Evolutionary conservation across 2,113 vertebrate species (phyloP).

Genomic region (Pongo abelii): DNA sequence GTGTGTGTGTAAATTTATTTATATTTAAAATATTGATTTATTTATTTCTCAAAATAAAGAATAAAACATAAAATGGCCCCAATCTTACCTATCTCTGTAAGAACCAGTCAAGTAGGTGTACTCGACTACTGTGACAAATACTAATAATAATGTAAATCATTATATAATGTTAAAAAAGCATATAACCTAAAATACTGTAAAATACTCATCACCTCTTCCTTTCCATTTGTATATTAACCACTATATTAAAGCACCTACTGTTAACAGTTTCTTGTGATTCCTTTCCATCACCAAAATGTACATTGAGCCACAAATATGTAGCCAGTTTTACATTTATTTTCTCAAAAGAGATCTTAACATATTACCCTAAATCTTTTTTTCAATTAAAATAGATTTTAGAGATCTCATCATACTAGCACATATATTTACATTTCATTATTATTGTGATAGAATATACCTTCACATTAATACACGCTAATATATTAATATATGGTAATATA

Average conservation of each 20-base stretch:
- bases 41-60: neutral
- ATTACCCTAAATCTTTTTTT: neutral
- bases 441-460: neutral
- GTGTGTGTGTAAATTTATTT: neutral
- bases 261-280: neutral
- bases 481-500: neutral
- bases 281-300: neutral
- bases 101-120: too few relatives aligned
- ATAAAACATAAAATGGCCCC: neutral
- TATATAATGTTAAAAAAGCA: neutral
- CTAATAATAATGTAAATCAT: neutral
- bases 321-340: constrained; percentile 18
- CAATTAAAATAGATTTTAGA: neutral
- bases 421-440: neutral
- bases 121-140: neutral
- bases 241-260: neutral
- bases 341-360: neutral
- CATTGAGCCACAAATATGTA: neutral
- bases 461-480: neutral
- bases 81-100: neutral
- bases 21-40: constrained; percentile 7
- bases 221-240: neutral
- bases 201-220: neutral
- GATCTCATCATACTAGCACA: neutral
- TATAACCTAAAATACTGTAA: neutral